Evolutionary conservation across 2,888 invertebrate genomes (phyloP), one percentile per base, ranked within the genome.

Genomic region (Isoperla grammatica): DNA sequence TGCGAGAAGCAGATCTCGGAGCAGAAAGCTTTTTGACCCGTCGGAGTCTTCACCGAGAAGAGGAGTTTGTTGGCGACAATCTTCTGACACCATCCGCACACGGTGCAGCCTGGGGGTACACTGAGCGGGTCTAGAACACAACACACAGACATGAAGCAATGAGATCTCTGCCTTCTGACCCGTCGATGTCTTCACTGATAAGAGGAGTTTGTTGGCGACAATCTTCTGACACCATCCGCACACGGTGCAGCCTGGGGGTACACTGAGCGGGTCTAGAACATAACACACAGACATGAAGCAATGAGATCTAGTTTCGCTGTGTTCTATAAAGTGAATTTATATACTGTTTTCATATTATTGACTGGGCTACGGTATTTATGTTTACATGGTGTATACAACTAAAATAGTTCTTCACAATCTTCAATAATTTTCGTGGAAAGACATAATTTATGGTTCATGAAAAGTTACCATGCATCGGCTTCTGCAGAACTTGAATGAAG

Each of bases 1-100:
- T 92, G 93, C 11, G 90, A 87, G 76, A 94, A 94, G 73, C 94
- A 95, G 40, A 91, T 80, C 75, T 95, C 94, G 0, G 92, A 92
- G 71, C 94, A 95, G 73, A 90, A 88, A 1, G 73, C 73, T 64
- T 70, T 69, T 53, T 79, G 76, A 39, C 81, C 80, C 0, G 80
- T 68, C 73, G 66, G 61, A 15, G 65, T 65, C 46, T 62, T 61
- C 49, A 66, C 55, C 1, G 64, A 56, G 61, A 65, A 66, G 20
- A 68, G 67, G 57, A 68, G 66, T 61, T 69, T 66, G 39, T 66
- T 64, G 55, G 60, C 61, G 37, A 67, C 49, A 11, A 66, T 63
- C 68, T 87, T 86, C 68, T 85, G 85, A 73, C 88, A 88, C 88
- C 88, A 88, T 15, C 86, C 85, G 69, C 88, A 88, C 46, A 67